Evolutionary conservation across 1,140 invertebrate species (phyloP), one percentile per base, ranked within the genome.

Genomic region (Lepidostoma basale): DNA sequence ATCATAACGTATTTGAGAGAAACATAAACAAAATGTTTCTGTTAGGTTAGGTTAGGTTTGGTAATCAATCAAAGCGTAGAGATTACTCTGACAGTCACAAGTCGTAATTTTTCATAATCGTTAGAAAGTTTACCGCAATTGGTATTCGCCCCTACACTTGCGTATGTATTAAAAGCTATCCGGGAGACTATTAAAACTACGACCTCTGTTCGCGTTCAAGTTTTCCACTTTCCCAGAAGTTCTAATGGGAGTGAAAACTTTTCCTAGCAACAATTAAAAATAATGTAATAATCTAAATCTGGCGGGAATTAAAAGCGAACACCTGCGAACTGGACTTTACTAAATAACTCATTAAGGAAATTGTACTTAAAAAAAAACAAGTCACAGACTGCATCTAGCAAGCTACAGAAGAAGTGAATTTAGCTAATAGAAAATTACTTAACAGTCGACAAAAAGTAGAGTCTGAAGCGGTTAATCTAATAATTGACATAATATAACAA

Each of bases 221-320:
- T 72, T 72, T 67, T 60, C 70, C 59, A 71, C 69, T 71, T 65
- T 62, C 33, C 40, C 52, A 28, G 52, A 62, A 72, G 60, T 68
- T 68, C 60, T 62, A 68, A 65, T 54, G 66, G 70, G 52, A 64
- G 70, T 39, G 54, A 45, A 68, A 71, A 71, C 25, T 68, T 72
- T 72, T 68, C 52, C 42, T 33, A 72, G 44, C 62, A 62, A 72
- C 70, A 68, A 72, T 72, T 68, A 72, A 72, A 72, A 72, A 72
- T 72, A 72, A 72, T 68, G 70, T 65, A 72, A 72, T 68, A 71
- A 71, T 71, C 64, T 26, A 40, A 71, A 71, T 64, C 64, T 49
- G 69, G 44, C 39, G 28, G 42, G 40, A 67, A 71, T 67, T 67
- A 62, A 67, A 71, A 71, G 64, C 45, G 26, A 59, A 26, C 62